Evolutionary conservation across 2,888 invertebrate genomes (phyloP), one percentile per base, ranked within the genome.

Genomic region (Ochropacha duplaris): DNA sequence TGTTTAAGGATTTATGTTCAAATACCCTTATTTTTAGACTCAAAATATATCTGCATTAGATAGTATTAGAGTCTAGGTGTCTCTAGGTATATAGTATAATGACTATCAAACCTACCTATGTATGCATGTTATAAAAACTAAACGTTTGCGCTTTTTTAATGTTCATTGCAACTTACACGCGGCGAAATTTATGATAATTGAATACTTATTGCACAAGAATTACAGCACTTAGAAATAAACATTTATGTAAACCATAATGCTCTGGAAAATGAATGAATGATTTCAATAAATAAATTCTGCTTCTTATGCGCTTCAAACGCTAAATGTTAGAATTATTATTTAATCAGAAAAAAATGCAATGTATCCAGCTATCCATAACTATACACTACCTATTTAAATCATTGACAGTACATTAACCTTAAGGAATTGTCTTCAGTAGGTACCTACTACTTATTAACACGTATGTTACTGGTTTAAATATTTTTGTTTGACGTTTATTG

Each of bases 11-110:
- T 44, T 44, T 58, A 64, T 66, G 64, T 68, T 77, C 81, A 71
- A 77, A 82, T 81, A 78, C 72, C 77, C 76, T 84, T 86, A 87
- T 87, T 87, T 88, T 88, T 87, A 86, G 87, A 87, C 78, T 79
- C 80, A 61, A 81, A 76, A 79, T 87, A 83, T 86, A 83, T 84
- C 77, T 81, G 81, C 76, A 81, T 78, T 83, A 81, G 76, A 71
- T 72, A 74, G 75, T 76, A 72, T 79, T 76, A 80, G 76, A 75
- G 73, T 76, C 71, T 78, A 81, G 78, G 50, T 26, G 70, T 59
- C 36, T 44, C 62, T 79, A 78, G 76, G 52, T 50, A 68, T 24
- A 4, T 70, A 79, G 68, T 57, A 62, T 71, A 66, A 39, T 24
- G 50, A 44, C 44, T 44, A 39, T 14, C 16, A 44, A 16, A 44